Percentiles rank a stretch among this genome's conserved stretches.
Conservation (phyloP, 1,140 invertebrate genomes). For the Mizuhopecten yessoensis region DNA sequence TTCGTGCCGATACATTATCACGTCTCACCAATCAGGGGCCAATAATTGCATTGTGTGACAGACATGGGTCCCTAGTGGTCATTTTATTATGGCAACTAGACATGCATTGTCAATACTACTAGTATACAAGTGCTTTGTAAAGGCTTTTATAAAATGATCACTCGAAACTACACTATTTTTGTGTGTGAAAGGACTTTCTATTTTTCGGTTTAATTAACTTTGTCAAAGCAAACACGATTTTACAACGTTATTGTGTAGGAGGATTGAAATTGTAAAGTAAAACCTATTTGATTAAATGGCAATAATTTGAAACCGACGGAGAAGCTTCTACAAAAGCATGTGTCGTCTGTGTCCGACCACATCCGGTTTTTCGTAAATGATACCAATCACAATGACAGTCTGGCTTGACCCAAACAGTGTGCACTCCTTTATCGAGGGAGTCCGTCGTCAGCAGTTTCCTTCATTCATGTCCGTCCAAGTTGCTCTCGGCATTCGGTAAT, state of each 20-base stretch:
- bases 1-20: no score
- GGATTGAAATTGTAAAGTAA: background rate
- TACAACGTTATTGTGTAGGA: background rate
- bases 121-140: no score
- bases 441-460: slow-evolving; percentile 1
- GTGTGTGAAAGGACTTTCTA: no score
- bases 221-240: no score
- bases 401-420: background rate
- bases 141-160: no score
- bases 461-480: slow-evolving; percentile 21
- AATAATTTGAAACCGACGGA: background rate
- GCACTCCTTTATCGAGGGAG: background rate
- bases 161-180: no score
- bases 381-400: background rate
- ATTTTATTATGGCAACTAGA: no score
- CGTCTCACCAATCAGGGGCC: no score
- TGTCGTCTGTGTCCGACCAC: background rate
- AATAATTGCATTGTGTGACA: no score
- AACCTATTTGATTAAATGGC: background rate
- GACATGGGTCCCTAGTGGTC: no score
- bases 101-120: no score
- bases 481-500: slow-evolving; percentile 5
- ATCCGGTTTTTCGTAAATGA: background rate
- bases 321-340: background rate
- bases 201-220: no score